Conservation (phyloP, 2,113 vertebrate genomes). For the Sturnira hondurensis region DNA sequence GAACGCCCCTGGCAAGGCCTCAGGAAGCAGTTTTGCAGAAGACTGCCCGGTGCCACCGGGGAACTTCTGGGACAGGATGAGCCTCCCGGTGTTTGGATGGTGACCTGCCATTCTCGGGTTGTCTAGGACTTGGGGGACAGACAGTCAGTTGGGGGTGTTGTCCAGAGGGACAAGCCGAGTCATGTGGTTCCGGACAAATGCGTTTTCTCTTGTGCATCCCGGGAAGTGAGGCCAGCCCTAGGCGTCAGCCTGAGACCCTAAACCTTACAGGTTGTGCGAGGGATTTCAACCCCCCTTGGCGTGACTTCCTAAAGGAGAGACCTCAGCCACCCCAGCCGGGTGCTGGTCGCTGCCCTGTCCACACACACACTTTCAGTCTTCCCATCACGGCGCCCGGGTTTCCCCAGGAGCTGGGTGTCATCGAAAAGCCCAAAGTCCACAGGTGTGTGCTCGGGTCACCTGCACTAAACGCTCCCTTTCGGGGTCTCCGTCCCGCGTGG, state of each 20-base stretch:
- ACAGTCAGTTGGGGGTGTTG: neutral
- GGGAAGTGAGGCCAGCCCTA: neutral
- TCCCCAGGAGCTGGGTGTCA: neutral
- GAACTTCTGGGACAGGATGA: neutral
- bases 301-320: neutral
- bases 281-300: too few species aligned
- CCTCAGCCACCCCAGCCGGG: accelerated
- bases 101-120: neutral
- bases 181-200: accelerated
- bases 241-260: neutral
- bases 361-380: accelerated
- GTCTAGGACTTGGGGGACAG: neutral
- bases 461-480: neutral
- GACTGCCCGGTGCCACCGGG: neutral
- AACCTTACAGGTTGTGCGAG: neutral
- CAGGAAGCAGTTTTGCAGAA: neutral
- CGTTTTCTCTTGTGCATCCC: neutral
- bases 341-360: neutral
- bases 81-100: accelerated
- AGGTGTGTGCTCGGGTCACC: accelerated
- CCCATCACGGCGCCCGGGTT: accelerated
- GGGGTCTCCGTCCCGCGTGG: accelerated
- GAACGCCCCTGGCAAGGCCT: accelerated
- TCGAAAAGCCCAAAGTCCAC: neutral
- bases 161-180: neutral